phyloP scores from a whole-genome alignment of 2,797 vertebrate genomes.

The Tolypeutes matacus region DNA sequence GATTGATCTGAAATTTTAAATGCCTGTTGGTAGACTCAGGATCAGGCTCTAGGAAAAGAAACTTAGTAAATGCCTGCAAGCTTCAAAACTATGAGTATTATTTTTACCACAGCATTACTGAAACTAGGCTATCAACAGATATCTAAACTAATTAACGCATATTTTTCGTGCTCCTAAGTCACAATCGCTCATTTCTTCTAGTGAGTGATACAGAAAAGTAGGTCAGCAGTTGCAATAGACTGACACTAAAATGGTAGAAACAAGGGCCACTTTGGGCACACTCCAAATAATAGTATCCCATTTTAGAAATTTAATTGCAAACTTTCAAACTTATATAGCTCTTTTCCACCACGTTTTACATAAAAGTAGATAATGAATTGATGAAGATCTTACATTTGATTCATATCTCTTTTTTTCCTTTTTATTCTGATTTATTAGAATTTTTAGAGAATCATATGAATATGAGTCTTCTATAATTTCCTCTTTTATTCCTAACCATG shows the following conservation, averaged over 20 bases:
- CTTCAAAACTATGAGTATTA: background rate
- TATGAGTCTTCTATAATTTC: background rate
- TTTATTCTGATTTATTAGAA: background rate
- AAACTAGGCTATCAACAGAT: background rate
- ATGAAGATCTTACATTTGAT: background rate
- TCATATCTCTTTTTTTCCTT: background rate
- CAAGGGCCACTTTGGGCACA: background rate
- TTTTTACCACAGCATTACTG: background rate
- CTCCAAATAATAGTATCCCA: background rate
- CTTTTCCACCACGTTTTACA: background rate
- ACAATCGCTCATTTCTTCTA: background rate
- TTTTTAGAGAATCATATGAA: background rate
- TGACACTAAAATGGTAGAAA: background rate
- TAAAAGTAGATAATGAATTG: background rate
- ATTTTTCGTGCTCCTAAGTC: background rate
- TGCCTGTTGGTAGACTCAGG: background rate
- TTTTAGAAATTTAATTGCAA: background rate
- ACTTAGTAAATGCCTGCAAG: background rate
- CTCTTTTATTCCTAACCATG: background rate
- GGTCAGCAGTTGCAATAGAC: background rate
- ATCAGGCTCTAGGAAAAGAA: background rate
- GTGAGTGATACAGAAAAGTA: fast-evolving
- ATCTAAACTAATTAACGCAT: background rate
- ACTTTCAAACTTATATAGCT: background rate
- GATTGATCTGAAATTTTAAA: background rate